Evolutionary conservation across 2,113 vertebrate species (phyloP).

Genomic region (Regulus satrapa): DNA sequence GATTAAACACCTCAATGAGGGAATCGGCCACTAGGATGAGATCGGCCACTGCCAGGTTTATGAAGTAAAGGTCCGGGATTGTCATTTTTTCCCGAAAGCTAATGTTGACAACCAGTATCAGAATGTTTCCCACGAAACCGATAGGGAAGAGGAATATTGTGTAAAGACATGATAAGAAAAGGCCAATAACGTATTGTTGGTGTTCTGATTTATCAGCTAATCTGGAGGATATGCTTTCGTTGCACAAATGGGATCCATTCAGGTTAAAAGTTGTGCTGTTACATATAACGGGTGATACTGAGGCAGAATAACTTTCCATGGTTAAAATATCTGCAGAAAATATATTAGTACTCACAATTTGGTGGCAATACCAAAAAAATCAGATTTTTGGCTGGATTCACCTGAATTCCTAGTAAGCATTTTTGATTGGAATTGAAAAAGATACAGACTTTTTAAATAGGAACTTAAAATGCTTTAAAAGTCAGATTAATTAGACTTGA

Average conservation of each 20-base stretch:
- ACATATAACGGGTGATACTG: conserved; percentile 67
- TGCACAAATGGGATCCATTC: conserved; percentile 72
- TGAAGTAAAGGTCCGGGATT: conserved; percentile 96
- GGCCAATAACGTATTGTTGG: conserved; percentile 84
- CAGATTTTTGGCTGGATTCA: neutral
- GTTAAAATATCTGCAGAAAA: neutral
- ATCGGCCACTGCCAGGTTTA: conserved; percentile 91
- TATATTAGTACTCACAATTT: neutral
- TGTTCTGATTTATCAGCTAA: conserved; percentile 70
- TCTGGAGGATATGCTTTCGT: conserved; percentile 53
- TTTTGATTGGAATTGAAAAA: neutral
- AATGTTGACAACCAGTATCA: conserved; percentile 94
- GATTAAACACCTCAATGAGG: conserved; percentile 96
- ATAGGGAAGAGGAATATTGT: conserved; percentile 95
- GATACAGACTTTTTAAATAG: neutral
- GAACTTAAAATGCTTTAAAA: neutral
- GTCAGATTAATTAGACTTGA: neutral
- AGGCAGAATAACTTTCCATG: conserved; percentile 77
- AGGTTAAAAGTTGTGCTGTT: conserved; percentile 72
- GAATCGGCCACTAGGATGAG: conserved; percentile 95
- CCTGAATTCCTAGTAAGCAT: neutral
- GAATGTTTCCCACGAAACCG: conserved; percentile 92
- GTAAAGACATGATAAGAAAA: conserved; percentile 93
- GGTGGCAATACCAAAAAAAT: neutral
- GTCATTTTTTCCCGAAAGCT: conserved; percentile 95